Percentiles rank a stretch among this genome's conserved stretches.
Conservation (phyloP, 2,113 vertebrate species). For the Mustelus asterias region DNA sequence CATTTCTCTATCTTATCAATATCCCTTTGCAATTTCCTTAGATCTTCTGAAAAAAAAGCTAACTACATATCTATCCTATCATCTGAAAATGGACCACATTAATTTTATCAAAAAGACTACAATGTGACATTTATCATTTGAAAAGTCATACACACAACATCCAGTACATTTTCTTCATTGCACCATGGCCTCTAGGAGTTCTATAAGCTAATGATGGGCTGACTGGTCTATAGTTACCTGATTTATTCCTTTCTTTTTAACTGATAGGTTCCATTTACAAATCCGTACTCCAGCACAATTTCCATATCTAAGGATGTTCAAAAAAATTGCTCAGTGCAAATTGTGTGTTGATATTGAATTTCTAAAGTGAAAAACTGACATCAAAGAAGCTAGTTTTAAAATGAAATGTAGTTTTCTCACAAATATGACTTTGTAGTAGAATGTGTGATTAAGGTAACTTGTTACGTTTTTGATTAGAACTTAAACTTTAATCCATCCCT, state of each 20-base stretch:
- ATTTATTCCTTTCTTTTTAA: background rate
- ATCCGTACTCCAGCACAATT: background rate
- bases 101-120: background rate
- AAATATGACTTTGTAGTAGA: background rate
- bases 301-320: background rate
- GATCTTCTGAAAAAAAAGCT: background rate
- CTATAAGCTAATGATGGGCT: background rate
- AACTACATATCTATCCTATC: background rate
- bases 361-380: background rate
- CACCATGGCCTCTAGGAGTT: background rate
- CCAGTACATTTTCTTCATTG: background rate
- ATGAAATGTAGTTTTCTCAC: background rate
- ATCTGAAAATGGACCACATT: background rate
- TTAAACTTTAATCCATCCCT: background rate
- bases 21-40: background rate
- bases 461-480: background rate
- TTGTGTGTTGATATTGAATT: background rate
- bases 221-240: background rate
- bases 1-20: background rate
- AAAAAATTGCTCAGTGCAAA: background rate
- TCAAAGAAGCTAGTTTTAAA: background rate
- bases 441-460: background rate
- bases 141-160: background rate
- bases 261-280: background rate
- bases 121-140: background rate